These are phyloP conservation scores for Desmophyllum pertusum DNA, from an alignment of 92 coral and sea anemone species.

Conservation along the genomic window DNA sequence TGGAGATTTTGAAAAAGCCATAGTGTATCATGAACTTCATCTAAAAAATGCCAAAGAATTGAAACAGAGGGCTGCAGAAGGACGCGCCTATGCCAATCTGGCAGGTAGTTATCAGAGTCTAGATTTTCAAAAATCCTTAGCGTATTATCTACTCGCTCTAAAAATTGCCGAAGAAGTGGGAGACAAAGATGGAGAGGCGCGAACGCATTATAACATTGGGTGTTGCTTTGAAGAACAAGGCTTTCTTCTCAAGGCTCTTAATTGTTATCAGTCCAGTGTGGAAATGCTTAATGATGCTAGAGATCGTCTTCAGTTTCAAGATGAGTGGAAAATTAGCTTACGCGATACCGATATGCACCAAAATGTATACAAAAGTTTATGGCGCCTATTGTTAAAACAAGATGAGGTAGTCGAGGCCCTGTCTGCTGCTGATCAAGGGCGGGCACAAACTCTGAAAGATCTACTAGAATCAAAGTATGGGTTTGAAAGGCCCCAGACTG, in stretches of 20 bases:
- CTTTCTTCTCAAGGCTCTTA: neutral
- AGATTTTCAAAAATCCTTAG: neutral
- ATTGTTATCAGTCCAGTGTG: neutral
- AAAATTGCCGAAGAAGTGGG: neutral
- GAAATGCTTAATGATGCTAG: neutral
- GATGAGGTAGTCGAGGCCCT: neutral
- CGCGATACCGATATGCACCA: neutral
- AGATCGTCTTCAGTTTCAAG: too few relatives aligned
- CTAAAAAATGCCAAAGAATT: neutral
- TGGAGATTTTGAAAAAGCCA: neutral
- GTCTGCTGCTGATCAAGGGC: neutral
- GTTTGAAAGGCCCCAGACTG: neutral
- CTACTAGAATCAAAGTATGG: neutral
- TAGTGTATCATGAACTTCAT: neutral
- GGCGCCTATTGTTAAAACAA: neutral
- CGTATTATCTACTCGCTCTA: neutral
- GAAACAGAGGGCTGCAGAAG: neutral
- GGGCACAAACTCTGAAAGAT: neutral
- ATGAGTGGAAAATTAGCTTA: constrained; percentile 1
- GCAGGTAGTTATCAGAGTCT: neutral
- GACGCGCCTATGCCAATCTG: neutral
- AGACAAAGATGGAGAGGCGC: neutral
- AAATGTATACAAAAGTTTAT: neutral
- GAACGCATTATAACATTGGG: neutral
- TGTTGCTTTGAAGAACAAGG: neutral